Percentiles rank a stretch among this genome's conserved stretches.
Evolutionary conservation across 2,888 invertebrate species (phyloP).

Genomic region (Diarsia dahlii): DNA sequence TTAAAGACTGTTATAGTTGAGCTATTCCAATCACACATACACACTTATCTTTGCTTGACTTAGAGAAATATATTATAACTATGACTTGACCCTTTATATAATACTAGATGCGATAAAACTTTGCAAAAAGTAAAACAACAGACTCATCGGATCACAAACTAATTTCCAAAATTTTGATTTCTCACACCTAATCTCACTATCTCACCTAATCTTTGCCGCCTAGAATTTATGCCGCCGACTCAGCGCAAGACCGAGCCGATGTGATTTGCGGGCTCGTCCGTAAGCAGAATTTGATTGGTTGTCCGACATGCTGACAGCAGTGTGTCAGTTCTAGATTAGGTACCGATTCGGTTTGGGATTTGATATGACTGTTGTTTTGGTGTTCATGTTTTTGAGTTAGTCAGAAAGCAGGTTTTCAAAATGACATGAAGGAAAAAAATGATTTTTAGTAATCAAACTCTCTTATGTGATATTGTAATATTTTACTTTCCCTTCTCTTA

Average conservation of each 20-base stretch:
- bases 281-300: constrained; percentile 68
- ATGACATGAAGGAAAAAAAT: neutral
- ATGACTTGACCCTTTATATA: no score
- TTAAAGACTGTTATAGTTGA: no score
- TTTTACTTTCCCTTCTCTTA: no score
- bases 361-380: constrained; percentile 19
- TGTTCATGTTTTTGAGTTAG: neutral
- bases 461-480: no score
- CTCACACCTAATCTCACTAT: constrained; percentile 45
- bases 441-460: no score
- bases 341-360: constrained; percentile 42
- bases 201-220: no score
- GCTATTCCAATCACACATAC: no score
- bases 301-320: constrained; percentile 59
- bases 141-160: neutral
- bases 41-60: no score
- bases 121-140: neutral
- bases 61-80: no score
- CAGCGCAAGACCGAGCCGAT: constrained; percentile 58
- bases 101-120: no score
- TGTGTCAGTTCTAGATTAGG: constrained; percentile 40
- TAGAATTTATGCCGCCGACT: constrained; percentile 59
- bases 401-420: neutral
- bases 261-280: constrained; percentile 60
- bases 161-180: constrained; percentile 44